Evolutionary conservation across 1,140 invertebrate species (phyloP).

Genomic region (Sinella curviseta): DNA sequence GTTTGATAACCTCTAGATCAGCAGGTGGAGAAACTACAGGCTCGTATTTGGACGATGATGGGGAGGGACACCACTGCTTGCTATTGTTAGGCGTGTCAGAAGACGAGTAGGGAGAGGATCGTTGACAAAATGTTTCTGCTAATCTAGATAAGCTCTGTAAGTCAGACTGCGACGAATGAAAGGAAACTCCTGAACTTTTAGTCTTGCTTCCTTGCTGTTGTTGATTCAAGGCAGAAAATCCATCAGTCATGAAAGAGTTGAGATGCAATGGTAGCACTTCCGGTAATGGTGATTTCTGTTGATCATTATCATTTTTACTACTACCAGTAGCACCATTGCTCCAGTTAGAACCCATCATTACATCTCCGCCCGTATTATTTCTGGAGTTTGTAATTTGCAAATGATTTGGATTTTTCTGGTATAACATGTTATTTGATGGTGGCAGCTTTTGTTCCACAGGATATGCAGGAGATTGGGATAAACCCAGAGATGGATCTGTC

Average conservation of each 20-base stretch:
- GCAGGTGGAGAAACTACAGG: not conserved
- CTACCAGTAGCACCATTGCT: not conserved
- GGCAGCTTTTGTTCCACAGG: conserved; percentile 36
- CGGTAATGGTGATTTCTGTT: not conserved
- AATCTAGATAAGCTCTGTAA: conserved; percentile 6
- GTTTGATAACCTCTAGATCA: not conserved
- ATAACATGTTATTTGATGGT: conserved; percentile 27
- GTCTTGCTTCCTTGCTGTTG: not conserved
- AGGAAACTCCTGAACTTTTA: not conserved
- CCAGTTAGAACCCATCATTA: not conserved
- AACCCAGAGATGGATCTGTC: not conserved
- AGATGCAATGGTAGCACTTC: not conserved
- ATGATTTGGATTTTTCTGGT: conserved; percentile 29
- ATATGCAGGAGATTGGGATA: not conserved
- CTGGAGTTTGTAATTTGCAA: conserved; percentile 42
- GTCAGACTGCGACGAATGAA: not conserved
- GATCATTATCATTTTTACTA: not conserved
- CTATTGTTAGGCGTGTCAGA: not conserved
- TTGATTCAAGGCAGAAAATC: not conserved
- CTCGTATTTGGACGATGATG: not conserved
- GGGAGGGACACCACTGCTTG: not conserved
- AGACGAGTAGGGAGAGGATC: not conserved
- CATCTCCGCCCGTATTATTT: conserved; percentile 43
- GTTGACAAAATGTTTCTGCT: conserved; percentile 1
- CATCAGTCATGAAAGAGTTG: not conserved